These are phyloP conservation scores for Peromyscus eremicus DNA, from an alignment of 2,797 vertebrate genomes.

Conservation along the genomic window DNA sequence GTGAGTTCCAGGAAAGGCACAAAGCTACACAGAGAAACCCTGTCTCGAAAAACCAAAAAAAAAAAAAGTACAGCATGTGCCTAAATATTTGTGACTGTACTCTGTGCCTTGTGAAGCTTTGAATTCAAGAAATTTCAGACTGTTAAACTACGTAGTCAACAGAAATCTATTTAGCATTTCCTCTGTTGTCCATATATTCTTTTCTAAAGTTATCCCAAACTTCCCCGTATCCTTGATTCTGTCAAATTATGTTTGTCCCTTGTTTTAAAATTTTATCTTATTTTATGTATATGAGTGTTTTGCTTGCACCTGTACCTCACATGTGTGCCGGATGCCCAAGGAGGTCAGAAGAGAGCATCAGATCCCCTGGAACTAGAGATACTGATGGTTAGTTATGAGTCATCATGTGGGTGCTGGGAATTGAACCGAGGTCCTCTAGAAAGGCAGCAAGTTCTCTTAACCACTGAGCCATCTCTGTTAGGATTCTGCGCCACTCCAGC, in stretches of 20 bases:
- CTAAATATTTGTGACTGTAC: constrained; percentile 34
- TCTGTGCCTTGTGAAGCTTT: constrained; percentile 17
- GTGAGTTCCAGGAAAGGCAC: no score
- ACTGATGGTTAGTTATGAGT: background rate
- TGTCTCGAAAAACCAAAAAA: no score
- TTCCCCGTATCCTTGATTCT: background rate
- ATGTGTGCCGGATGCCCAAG: background rate
- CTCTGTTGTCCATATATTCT: background rate
- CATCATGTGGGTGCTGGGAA: background rate
- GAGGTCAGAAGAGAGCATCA: background rate
- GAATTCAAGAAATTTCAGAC: constrained; percentile 29
- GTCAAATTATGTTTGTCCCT: background rate
- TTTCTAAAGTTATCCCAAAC: background rate
- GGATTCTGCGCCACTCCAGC: no score
- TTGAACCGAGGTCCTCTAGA: background rate
- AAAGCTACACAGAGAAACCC: no score
- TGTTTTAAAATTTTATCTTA: background rate
- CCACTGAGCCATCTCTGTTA: background rate
- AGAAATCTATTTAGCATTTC: background rate
- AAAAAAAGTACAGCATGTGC: background rate
- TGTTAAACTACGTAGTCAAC: background rate
- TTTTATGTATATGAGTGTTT: background rate
- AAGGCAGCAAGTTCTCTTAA: background rate
- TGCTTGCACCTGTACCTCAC: background rate
- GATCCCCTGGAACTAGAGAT: background rate